Evolutionary conservation across 2,797 vertebrate genomes (phyloP).

Genomic region (Acrossocheilus wenchowensis): DNA sequence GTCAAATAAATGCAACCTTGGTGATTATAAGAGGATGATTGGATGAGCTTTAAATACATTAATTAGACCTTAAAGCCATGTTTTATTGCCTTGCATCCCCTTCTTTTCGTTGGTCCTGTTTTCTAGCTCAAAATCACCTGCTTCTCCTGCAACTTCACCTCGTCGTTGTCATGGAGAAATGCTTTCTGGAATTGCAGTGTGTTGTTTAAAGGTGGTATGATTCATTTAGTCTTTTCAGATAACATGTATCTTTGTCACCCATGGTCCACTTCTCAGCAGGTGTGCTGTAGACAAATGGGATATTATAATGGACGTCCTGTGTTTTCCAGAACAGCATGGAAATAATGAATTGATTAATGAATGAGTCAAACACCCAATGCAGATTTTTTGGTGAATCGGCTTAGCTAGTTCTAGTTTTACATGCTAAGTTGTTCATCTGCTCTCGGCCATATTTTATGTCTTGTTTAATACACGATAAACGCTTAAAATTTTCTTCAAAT

Average conservation of each 20-base stretch:
- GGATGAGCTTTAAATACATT: background rate
- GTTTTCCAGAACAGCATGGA: background rate
- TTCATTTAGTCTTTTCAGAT: background rate
- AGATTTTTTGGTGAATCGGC: background rate
- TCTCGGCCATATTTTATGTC: background rate
- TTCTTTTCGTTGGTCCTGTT: background rate
- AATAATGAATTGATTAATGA: slow-evolving; percentile 18
- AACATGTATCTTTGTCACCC: slow-evolving; percentile 16
- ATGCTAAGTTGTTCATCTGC: background rate
- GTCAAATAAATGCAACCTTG: background rate
- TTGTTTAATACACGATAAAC: background rate
- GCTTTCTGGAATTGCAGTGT: background rate
- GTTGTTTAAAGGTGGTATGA: background rate
- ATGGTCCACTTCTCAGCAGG: slow-evolving; percentile 11
- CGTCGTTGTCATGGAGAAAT: slow-evolving; percentile 13
- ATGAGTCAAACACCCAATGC: background rate
- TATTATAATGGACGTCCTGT: background rate
- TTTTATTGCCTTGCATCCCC: background rate
- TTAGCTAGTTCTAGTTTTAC: background rate
- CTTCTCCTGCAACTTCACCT: slow-evolving; percentile 1
- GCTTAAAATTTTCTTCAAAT: background rate
- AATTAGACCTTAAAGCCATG: background rate
- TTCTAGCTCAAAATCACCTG: background rate
- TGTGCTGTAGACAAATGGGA: slow-evolving; percentile 20
- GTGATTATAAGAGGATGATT: background rate